Conservation (phyloP, 2,888 invertebrate species). For the Campopleginae sp. region DNA sequence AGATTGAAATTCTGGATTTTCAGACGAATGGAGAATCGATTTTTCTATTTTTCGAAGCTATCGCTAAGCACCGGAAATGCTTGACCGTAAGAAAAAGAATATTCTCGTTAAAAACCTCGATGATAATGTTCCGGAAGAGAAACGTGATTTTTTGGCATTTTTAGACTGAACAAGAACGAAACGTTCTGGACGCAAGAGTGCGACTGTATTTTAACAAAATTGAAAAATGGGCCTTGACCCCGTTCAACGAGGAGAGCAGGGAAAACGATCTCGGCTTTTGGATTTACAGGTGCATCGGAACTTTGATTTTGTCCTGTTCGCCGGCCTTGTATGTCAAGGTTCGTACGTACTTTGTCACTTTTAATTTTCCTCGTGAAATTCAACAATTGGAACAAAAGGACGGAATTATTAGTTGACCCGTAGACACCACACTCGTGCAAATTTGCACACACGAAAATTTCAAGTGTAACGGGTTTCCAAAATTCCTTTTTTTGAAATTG, state of each 20-base stretch:
- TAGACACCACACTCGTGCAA: no score
- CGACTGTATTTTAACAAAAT: conserved; percentile 78
- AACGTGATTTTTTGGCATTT: not conserved
- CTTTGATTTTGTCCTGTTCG: conserved; percentile 78
- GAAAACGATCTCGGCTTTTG: conserved; percentile 76
- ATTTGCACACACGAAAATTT: no score
- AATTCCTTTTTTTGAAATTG: no score
- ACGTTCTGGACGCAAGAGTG: conserved; percentile 74
- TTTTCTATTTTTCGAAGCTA: conserved; percentile 74
- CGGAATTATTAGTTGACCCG: no score
- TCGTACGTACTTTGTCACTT: not conserved
- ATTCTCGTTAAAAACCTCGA: not conserved
- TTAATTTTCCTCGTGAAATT: not conserved
- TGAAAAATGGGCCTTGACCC: conserved; percentile 79
- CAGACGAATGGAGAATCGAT: conserved; percentile 76
- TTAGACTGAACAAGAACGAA: conserved; percentile 73
- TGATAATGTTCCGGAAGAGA: not conserved
- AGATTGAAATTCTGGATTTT: conserved; percentile 74
- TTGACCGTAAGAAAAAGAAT: conserved; percentile 69
- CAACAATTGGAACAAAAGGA: no score
- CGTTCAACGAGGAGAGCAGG: conserved; percentile 78
- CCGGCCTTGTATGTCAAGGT: conserved; percentile 79
- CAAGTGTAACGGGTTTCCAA: no score
- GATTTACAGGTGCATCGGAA: conserved; percentile 80
- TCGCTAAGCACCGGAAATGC: conserved; percentile 74